Conservation (phyloP, 1,140 invertebrate genomes). For the Bicyclus anynana region DNA sequence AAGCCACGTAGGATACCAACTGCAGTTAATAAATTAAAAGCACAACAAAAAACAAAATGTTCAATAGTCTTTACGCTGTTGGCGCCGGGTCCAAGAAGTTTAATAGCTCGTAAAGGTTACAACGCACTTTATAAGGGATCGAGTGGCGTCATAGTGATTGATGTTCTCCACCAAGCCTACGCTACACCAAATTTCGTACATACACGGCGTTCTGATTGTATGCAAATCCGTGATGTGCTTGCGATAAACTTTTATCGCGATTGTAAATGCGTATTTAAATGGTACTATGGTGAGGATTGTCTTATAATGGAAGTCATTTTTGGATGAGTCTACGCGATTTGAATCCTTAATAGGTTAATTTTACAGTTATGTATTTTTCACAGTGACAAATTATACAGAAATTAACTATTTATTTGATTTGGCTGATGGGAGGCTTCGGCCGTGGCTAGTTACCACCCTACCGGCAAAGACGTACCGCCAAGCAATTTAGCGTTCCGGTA, state of each 20-base stretch:
- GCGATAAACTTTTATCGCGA: conserved; percentile 19
- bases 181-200: conserved; percentile 25
- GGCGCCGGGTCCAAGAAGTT: conserved; percentile 14
- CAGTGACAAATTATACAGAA: too few species aligned
- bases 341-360: background rate
- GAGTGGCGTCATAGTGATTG: conserved; percentile 20
- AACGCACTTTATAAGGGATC: conserved; percentile 20
- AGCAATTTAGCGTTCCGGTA: too few species aligned
- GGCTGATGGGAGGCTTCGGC: too few species aligned
- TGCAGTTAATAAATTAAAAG: too few species aligned
- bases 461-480: too few species aligned
- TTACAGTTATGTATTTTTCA: too few species aligned
- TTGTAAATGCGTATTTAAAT: conserved; percentile 30
- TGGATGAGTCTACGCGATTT: conserved; percentile 12
- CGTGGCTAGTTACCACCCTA: too few species aligned
- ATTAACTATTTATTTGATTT: too few species aligned
- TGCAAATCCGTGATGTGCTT: conserved; percentile 31
- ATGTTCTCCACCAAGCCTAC: conserved; percentile 19
- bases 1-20: too few species aligned
- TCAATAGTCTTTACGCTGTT: background rate
- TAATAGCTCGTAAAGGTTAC: conserved; percentile 18
- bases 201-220: conserved; percentile 32
- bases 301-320: conserved; percentile 10
- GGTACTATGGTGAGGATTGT: conserved; percentile 12
- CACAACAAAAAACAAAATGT: too few species aligned